A percentile compares a stretch with the other conserved stretches of the same genome.
These are phyloP conservation scores for Phyllotis vaccarum DNA, from an alignment of 2,797 vertebrate species.

Conservation along the genomic window DNA sequence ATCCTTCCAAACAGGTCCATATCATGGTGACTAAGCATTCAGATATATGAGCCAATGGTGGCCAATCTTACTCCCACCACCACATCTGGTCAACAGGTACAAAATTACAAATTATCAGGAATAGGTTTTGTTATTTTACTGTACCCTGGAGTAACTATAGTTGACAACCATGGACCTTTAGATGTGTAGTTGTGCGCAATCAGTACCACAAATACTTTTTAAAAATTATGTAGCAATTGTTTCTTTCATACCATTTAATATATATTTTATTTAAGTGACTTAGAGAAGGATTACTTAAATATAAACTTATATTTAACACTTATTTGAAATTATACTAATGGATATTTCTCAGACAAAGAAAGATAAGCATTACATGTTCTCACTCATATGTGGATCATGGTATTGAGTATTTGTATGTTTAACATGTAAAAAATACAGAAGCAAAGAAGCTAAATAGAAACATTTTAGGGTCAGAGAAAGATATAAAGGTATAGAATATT, in stretches of 20 bases:
- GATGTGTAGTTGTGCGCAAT: conserved; percentile 42
- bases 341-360: no score
- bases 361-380: not conserved
- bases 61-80: no score
- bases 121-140: no score
- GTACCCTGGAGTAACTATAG: no score
- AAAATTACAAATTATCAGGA: no score
- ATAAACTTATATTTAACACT: not conserved
- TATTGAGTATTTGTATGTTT: not conserved
- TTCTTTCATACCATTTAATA: conserved; percentile 61
- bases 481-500: not conserved
- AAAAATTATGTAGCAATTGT: conserved; percentile 61
- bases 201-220: no score
- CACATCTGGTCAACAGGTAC: no score
- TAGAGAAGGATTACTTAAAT: not conserved
- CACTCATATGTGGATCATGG: no score
- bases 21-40: no score
- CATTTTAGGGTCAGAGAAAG: not conserved
- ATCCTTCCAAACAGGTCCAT: no score
- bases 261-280: not conserved
- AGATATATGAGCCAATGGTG: no score
- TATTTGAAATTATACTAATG: not conserved
- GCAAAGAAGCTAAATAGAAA: not conserved
- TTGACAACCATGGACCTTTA: not conserved
- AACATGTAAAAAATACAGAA: no score